Conservation (phyloP, 2,113 vertebrate genomes). For the Nannobrachium achirus region DNA sequence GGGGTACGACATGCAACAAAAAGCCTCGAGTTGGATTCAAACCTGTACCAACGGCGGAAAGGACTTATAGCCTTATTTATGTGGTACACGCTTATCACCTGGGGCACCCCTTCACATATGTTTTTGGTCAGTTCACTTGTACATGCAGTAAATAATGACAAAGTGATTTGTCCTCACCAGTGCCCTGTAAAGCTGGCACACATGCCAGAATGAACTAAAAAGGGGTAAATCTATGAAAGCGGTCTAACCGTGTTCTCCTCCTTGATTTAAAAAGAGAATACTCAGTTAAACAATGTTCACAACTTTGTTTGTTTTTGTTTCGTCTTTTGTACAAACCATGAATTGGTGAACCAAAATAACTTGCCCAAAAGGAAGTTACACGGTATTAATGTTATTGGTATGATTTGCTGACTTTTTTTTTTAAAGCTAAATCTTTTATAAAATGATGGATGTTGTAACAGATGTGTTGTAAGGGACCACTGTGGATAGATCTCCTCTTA, state of each 20-base stretch:
- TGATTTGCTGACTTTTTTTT: conserved; percentile 38
- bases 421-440: conserved; percentile 58
- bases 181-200: not conserved
- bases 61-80: too few relatives aligned
- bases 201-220: conserved; percentile 34
- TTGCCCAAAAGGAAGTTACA: conserved; percentile 14
- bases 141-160: conserved; percentile 23
- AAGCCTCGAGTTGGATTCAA: too few relatives aligned
- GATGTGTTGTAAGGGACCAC: conserved; percentile 53
- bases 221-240: not conserved
- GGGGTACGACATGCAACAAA: too few relatives aligned
- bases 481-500: conserved; percentile 45
- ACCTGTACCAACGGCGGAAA: too few relatives aligned
- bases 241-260: not conserved
- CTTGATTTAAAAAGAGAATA: conserved; percentile 20
- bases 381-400: conserved; percentile 7
- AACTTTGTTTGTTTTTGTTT: conserved; percentile 43
- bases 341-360: conserved; percentile 37
- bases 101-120: too few relatives aligned
- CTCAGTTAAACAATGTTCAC: conserved; percentile 38
- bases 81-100: too few relatives aligned
- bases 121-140: not conserved
- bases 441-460: conserved; percentile 14
- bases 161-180: conserved; percentile 13
- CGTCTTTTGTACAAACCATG: conserved; percentile 32